Conservation (phyloP, 2,888 invertebrate species). For the Lapara coniferarum region DNA sequence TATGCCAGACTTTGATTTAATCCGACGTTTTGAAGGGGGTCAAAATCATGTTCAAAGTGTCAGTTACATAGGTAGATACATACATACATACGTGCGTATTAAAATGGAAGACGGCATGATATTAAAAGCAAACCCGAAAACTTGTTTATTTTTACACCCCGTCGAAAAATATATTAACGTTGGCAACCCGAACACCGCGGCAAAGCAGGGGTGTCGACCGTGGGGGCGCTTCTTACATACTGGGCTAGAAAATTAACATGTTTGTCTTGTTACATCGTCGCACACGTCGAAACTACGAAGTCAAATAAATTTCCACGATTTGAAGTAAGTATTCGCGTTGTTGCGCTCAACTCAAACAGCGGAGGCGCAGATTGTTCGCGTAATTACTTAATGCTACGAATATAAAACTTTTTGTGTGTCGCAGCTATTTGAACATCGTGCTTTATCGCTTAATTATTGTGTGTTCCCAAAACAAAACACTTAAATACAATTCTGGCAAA, state of each 20-base stretch:
- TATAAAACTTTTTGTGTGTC: conserved; percentile 69
- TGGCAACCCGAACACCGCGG: conserved; percentile 31
- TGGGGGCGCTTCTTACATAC: conserved; percentile 32
- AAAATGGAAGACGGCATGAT: no score
- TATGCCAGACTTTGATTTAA: no score
- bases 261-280: conserved; percentile 82
- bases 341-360: conserved; percentile 74
- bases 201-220: conserved; percentile 34
- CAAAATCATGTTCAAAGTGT: no score
- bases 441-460: conserved; percentile 39
- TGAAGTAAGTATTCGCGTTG: conserved; percentile 72
- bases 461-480: neutral
- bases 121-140: no score
- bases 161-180: neutral
- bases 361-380: conserved; percentile 51
- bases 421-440: conserved; percentile 44
- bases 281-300: conserved; percentile 79
- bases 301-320: conserved; percentile 80
- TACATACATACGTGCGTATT: no score
- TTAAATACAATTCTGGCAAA: neutral
- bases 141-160: neutral
- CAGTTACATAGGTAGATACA: no score
- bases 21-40: no score
- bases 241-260: conserved; percentile 78
- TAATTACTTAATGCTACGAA: conserved; percentile 77